Evolutionary conservation across 2,888 invertebrate species (phyloP).

Genomic region (Macaria notata): DNA sequence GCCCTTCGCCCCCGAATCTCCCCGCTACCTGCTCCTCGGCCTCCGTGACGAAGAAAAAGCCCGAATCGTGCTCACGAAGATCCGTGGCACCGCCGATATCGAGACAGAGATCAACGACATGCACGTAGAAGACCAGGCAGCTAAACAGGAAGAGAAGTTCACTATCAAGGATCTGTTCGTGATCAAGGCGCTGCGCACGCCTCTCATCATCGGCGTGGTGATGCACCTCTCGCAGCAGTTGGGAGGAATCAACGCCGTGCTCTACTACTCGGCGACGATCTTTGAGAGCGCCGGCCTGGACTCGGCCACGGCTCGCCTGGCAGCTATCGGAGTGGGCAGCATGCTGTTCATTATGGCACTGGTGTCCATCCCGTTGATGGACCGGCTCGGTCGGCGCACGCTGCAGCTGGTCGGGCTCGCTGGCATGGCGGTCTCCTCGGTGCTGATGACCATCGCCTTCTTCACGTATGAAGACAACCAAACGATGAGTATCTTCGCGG

Average conservation of each 20-base stretch:
- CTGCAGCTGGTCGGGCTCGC: constrained; percentile 86
- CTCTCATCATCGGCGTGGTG: constrained; percentile 73
- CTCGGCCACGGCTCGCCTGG: constrained; percentile 82
- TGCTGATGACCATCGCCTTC: constrained; percentile 84
- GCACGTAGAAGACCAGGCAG: constrained; percentile 72
- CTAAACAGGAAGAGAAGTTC: constrained; percentile 67
- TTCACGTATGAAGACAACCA: constrained; percentile 65
- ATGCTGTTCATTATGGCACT: constrained; percentile 88
- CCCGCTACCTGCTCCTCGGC: constrained; percentile 67
- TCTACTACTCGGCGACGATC: constrained; percentile 87
- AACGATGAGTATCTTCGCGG: constrained; percentile 74
- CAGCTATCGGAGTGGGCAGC: constrained; percentile 87
- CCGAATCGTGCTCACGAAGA: constrained; percentile 55
- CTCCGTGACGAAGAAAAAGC: constrained; percentile 67
- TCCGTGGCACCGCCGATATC: constrained; percentile 65
- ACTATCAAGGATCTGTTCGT: constrained; percentile 63
- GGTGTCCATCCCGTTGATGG: constrained; percentile 89
- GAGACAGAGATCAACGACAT: constrained; percentile 76
- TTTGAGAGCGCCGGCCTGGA: constrained; percentile 84
- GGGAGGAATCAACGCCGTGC: constrained; percentile 82
- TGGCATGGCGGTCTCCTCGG: constrained; percentile 88
- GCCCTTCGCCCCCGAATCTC: constrained; percentile 71
- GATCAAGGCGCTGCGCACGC: constrained; percentile 59
- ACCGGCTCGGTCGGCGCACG: constrained; percentile 86
- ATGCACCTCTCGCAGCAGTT: constrained; percentile 79